Conservation (phyloP, 2,113 vertebrate genomes). For the Hirundichthys speculiger region DNA sequence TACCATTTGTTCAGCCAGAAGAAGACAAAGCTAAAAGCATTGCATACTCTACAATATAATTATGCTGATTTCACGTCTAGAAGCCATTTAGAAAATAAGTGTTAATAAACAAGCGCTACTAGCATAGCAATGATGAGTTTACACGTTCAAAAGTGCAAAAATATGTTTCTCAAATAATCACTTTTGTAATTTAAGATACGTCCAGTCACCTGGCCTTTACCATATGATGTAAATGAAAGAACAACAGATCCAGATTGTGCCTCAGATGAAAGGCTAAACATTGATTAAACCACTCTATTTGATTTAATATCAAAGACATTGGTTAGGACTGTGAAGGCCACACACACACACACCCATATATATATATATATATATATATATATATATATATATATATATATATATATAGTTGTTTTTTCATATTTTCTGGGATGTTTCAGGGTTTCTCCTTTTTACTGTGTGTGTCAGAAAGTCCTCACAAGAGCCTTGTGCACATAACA, state of each 20-base stretch:
- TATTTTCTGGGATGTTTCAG: conserved; percentile 9
- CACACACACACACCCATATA: too few species aligned
- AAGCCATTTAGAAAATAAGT: background rate
- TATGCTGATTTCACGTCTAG: background rate
- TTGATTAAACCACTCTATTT: too few species aligned
- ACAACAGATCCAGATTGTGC: background rate
- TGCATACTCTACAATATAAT: background rate
- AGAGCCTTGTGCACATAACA: conserved; percentile 20
- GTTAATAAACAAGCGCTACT: too few species aligned
- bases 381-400: too few species aligned
- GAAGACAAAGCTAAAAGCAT: background rate
- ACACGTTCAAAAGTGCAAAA: background rate
- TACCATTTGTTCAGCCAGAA: too few species aligned
- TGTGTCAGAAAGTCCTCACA: conserved; percentile 34
- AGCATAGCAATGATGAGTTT: background rate
- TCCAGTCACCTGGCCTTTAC: background rate
- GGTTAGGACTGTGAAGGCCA: too few species aligned
- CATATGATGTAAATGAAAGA: background rate
- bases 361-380: too few species aligned
- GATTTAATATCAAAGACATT: too few species aligned
- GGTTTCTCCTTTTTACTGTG: conserved; percentile 25
- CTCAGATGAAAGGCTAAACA: too few species aligned
- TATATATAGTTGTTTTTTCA: background rate
- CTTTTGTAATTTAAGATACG: too few species aligned
- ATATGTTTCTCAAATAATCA: background rate